Base-by-base conservation (phyloP, 2,888 invertebrate genomes). In the Ochropleura leucogaster region DNA sequence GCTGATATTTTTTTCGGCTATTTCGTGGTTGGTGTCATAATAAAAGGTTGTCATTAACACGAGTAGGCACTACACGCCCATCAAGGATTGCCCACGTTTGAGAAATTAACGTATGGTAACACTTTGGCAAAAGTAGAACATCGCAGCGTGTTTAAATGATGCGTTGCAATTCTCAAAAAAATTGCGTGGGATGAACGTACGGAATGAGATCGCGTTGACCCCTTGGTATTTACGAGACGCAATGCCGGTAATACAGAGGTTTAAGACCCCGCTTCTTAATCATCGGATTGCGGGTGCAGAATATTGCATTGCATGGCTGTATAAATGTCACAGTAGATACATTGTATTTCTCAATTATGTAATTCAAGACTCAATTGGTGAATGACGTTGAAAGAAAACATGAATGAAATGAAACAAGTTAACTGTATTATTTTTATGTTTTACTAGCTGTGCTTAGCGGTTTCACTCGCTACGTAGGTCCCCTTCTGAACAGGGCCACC, bases 201-300 rank as follows among this genome's bases (percentile, higher is more conserved):
- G 44, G 65, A 74, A 69, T 57, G 42, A 67, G 51, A 42, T 44
- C 70, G 60, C 60, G 49, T 70, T 73, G 67, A 79, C 72, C 66
- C n/a, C 59, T 69, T 71, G 60, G 64, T 74, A 71, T 84, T 73
- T 68, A 83, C 47, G 53, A 14, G 62, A 65, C 51, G 46, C 55
- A 53, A 46, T 47, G 18, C 30, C 42, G 20, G 51, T 80, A 47
- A 64, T 30, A 44, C 20, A 40, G 40, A 63, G 44, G 44, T 49
- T 49, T 62, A n/a, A 60, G 18, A 47, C 14, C 9, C 7, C 47
- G 30, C 47, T 55, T 63, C 71, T 49, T 62, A 51, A 59, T 51
- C 40, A 59, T 42, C 51, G 40, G 42, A 53, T 79, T 70, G 16
- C 60, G 42, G 51, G 60, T 62, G 51, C 51, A 40, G 51, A 60